Base-by-base conservation (phyloP, 1,140 invertebrate genomes). In the Solenopsis fugax region DNA sequence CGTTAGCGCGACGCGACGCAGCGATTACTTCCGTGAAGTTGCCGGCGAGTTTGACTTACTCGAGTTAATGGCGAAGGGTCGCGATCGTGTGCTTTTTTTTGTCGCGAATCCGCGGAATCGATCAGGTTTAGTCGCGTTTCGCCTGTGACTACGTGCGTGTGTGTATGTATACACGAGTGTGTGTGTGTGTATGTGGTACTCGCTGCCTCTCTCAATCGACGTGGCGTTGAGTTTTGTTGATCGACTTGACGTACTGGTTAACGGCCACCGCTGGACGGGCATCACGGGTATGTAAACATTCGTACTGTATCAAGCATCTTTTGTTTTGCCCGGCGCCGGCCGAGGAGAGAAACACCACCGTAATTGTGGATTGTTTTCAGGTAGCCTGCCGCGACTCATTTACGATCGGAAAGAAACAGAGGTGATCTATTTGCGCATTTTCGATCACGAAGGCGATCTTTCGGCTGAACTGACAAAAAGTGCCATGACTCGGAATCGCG, bases 1-100 rank as follows among this genome's bases (percentile, higher is more conserved):
- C n/a, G n/a, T n/a, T n/a, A n/a, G n/a, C n/a, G n/a, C 80, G 41
- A 3, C 58, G 34, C 6, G 10, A 4, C 45, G n/a, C n/a, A 18
- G 2, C 72, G 24, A 13, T 16, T n/a, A 21, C 12, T 41, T n/a
- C n/a, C 62, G 34, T 4, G 56, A 77, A 77, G 29, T 41, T 69
- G 62, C 29, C 60, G 54, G 18, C 41, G 16, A 34, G 21, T 82
- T 82, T 34, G 13, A 84, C 13, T 82, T 29, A 21, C 37, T 12
- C 18, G 0, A 29, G 18, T 64, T 24, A 62, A 21, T 3, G 18
- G 34, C 6, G 13, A 37, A 18, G 16, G 16, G 7, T 34, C 13
- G 67, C 16, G 48, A 29, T 56, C 24, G 3, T 21, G 34, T 12
- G 0, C 13, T 34, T 82, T 58, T 78, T 29, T 48, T 12, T 5